These are phyloP conservation scores for Trilocha varians DNA, from an alignment of 2,888 invertebrate genomes.

Conservation along the genomic window DNA sequence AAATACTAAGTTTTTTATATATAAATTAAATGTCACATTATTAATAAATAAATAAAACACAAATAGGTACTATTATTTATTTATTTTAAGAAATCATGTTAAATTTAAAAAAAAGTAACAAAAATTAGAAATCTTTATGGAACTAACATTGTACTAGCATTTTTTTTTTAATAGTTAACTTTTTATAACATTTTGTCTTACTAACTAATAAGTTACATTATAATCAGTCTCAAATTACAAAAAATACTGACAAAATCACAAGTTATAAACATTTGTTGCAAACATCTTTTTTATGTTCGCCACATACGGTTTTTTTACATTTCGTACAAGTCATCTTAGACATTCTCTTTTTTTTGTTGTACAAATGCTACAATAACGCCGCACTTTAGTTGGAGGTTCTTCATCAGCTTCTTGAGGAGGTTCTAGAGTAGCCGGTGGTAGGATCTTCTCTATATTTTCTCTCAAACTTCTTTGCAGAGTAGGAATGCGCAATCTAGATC, in stretches of 20 bases:
- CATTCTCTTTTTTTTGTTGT: slow-evolving; percentile 6
- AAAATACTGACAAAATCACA: slow-evolving; percentile 2
- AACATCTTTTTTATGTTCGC: slow-evolving; percentile 7
- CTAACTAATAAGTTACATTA: not conserved
- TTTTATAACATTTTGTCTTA: slow-evolving; percentile 1
- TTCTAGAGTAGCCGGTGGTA: slow-evolving; percentile 3
- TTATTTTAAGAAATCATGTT: slow-evolving; percentile 4
- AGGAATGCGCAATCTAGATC: slow-evolving; percentile 3
- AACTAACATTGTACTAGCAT: slow-evolving; percentile 1
- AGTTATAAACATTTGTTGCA: slow-evolving; percentile 1
- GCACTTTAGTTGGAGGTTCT: slow-evolving; percentile 7
- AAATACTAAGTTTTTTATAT: slow-evolving; percentile 3
- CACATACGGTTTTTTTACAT: slow-evolving; percentile 10
- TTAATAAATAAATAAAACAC: no score
- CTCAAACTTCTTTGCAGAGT: slow-evolving; percentile 4
- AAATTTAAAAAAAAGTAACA: slow-evolving; percentile 5
- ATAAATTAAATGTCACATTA: no score
- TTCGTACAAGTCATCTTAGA: slow-evolving; percentile 5
- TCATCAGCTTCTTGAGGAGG: slow-evolving; percentile 6
- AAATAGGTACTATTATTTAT: slow-evolving; percentile 4
- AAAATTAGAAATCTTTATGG: slow-evolving; percentile 4
- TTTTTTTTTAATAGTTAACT: slow-evolving; percentile 2
- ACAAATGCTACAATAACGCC: slow-evolving; percentile 8
- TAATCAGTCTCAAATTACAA: slow-evolving; percentile 1
- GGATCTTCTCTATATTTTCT: slow-evolving; percentile 6